These are phyloP conservation scores for Tragopan temminckii DNA, from an alignment of 2,797 vertebrate species.

Conservation along the genomic window DNA sequence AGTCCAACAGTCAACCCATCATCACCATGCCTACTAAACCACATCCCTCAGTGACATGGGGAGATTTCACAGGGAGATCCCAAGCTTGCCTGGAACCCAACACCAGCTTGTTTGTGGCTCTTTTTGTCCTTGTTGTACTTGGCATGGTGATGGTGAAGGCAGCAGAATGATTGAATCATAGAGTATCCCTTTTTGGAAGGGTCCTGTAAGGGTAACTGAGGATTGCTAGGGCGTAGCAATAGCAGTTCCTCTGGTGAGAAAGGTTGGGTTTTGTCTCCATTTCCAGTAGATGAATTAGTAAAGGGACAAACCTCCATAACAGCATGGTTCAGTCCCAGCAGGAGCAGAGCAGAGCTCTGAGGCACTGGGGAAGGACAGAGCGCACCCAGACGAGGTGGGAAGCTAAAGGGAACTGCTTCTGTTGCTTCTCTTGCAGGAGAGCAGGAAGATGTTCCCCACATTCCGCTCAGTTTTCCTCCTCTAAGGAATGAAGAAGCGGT, in stretches of 20 bases:
- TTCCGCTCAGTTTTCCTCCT: slow-evolving; percentile 79
- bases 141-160: accelerated
- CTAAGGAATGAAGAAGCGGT: slow-evolving; percentile 79
- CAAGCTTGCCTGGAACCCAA: background rate
- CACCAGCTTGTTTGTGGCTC: background rate
- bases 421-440: slow-evolving; percentile 60
- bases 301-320: background rate
- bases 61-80: background rate
- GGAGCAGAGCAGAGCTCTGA: background rate
- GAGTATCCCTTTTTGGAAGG: too few species aligned
- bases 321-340: background rate
- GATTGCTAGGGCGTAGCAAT: background rate
- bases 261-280: background rate
- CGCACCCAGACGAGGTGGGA: accelerated
- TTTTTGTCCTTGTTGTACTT: background rate
- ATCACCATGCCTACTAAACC: too few species aligned
- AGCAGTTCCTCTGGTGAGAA: background rate
- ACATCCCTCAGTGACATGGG: too few species aligned
- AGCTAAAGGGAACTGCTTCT: background rate
- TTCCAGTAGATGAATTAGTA: background rate
- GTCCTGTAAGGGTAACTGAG: too few species aligned
- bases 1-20: too few species aligned
- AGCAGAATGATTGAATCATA: too few species aligned
- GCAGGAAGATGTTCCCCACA: background rate
- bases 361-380: background rate